Conservation (phyloP, 2,797 vertebrate genomes). For the Nyctibius grandis region DNA sequence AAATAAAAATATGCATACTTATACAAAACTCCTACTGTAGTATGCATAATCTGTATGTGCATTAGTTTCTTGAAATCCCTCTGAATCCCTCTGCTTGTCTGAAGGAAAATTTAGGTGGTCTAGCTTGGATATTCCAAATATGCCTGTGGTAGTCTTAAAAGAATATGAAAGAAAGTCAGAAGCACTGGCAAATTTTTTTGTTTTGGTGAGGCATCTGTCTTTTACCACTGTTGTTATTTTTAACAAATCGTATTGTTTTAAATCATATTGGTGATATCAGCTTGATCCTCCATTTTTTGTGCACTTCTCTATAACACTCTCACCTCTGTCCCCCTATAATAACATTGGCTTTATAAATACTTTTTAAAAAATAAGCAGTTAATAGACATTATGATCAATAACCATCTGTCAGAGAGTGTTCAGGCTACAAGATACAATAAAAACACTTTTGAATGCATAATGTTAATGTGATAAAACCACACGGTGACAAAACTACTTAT, state of each 20-base stretch:
- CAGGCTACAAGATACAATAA: background rate
- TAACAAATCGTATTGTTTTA: background rate
- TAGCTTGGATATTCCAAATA: background rate
- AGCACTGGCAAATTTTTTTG: background rate
- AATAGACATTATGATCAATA: background rate
- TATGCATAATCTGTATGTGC: background rate
- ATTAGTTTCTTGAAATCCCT: background rate
- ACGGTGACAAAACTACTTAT: background rate
- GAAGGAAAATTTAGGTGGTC: background rate
- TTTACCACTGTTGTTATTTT: background rate
- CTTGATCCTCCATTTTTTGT: background rate
- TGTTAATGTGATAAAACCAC: background rate
- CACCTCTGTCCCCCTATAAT: background rate
- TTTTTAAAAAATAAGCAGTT: background rate
- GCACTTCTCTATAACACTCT: background rate
- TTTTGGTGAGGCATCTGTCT: background rate
- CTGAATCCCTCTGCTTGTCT: background rate
- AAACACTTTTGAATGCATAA: background rate
- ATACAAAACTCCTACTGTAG: background rate
- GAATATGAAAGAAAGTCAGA: background rate
- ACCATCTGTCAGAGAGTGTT: background rate
- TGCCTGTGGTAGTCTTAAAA: background rate
- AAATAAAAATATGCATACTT: conserved; percentile 30
- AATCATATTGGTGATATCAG: background rate
- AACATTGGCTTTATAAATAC: background rate